Conservation (phyloP, 23 tunicate genomes). For the Ciona savignyi region DNA sequence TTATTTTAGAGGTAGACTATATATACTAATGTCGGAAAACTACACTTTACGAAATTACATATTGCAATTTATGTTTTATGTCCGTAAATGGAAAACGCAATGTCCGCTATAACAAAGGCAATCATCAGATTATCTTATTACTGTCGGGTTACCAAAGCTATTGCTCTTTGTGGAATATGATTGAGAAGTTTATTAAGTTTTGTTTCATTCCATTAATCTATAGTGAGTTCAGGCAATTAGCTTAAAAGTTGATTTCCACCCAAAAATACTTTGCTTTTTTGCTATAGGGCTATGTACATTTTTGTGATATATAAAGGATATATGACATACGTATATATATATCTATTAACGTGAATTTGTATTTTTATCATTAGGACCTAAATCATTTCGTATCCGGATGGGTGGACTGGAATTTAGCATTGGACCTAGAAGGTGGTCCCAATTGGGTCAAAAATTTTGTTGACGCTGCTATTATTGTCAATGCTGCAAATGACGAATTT, state of each 20-base stretch:
- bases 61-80: not conserved
- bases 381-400: conserved; percentile 76
- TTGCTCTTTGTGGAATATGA: not conserved
- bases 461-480: conserved; percentile 86
- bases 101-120: too few species aligned
- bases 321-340: too few species aligned
- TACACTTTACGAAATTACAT: not conserved
- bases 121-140: too few species aligned
- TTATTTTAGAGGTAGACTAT: conserved; percentile 52
- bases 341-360: too few species aligned
- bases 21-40: not conserved
- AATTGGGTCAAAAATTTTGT: conserved; percentile 91
- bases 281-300: too few species aligned
- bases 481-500: conserved; percentile 63
- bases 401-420: conserved; percentile 92
- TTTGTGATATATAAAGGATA: too few species aligned
- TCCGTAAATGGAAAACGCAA: too few species aligned
- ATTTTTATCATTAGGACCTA: conserved; percentile 31
- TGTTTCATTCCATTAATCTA: too few species aligned
- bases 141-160: not conserved
- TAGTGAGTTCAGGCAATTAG: too few species aligned
- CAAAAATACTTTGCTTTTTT: too few species aligned
- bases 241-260: too few species aligned
- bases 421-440: conserved; percentile 84
- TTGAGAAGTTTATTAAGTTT: not conserved